Percentiles rank a stretch among this genome's conserved stretches.
Conservation (phyloP, 2,888 invertebrate species). For the Gandaritis pyraliata region DNA sequence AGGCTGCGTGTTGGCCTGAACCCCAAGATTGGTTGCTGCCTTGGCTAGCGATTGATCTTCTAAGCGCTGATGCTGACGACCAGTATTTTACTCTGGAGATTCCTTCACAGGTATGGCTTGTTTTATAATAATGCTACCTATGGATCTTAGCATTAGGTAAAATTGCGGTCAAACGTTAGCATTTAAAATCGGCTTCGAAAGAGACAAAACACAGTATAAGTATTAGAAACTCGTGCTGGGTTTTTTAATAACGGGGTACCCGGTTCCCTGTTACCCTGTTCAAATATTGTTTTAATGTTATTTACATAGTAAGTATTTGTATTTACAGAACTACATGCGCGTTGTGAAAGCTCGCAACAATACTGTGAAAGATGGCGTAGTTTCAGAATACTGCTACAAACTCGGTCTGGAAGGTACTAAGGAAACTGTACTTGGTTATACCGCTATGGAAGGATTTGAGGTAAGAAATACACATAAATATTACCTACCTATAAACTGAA, state of each 20-base stretch:
- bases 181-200: too few species aligned
- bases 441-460: slow-evolving; percentile 80
- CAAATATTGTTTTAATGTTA: too few species aligned
- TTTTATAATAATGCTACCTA: too few species aligned
- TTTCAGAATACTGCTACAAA: slow-evolving; percentile 77
- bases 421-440: slow-evolving; percentile 78
- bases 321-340: slow-evolving; percentile 79
- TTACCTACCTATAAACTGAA: too few species aligned
- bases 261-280: too few species aligned
- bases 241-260: too few species aligned
- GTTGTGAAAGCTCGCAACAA: slow-evolving; percentile 67
- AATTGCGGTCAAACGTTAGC: too few species aligned
- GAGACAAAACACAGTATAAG: too few species aligned
- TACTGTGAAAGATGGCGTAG: slow-evolving; percentile 57
- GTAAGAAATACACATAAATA: slow-evolving; percentile 44
- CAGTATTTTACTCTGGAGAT: slow-evolving; percentile 76
- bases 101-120: slow-evolving; percentile 67
- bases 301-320: too few species aligned
- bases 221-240: too few species aligned
- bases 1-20: slow-evolving; percentile 77
- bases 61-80: slow-evolving; percentile 61
- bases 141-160: too few species aligned
- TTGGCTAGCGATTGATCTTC: slow-evolving; percentile 67
- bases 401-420: slow-evolving; percentile 69
- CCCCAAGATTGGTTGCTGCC: slow-evolving; percentile 73